Conservation (phyloP, 2,113 vertebrate genomes). For the Falcunculus frontatus region DNA sequence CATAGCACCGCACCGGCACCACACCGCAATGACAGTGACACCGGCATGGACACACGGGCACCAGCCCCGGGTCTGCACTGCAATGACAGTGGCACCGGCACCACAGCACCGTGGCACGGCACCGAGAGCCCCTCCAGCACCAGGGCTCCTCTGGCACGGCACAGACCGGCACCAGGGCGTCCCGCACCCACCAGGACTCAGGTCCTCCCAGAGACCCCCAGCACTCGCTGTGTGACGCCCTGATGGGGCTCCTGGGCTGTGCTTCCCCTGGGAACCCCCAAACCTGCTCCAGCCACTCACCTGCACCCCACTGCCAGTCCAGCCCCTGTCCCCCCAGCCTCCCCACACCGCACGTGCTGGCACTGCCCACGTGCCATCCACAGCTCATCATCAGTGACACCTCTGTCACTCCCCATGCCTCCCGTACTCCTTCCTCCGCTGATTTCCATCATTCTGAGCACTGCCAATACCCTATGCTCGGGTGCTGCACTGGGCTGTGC, state of each 20-base stretch:
- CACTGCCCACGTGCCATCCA: background rate
- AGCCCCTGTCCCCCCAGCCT: background rate
- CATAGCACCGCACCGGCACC: no score
- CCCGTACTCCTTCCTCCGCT: background rate
- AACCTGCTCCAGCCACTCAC: background rate
- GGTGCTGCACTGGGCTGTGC: background rate
- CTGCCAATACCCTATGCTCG: rapidly evolving
- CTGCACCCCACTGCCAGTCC: background rate
- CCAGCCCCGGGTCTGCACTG: background rate
- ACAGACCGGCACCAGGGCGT: background rate
- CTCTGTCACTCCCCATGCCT: rapidly evolving
- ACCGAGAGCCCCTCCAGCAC: background rate
- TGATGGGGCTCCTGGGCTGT: background rate
- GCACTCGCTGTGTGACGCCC: background rate
- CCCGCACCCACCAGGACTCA: no score
- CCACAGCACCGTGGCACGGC: background rate
- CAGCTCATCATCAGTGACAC: background rate
- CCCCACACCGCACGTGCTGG: background rate
- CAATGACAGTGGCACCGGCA: background rate
- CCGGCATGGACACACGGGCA: no score
- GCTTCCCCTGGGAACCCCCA: background rate
- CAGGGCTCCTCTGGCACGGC: background rate
- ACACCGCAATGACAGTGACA: background rate
- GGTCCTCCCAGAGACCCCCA: background rate
- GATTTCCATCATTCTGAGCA: background rate